phyloP scores from a whole-genome alignment of 2,797 vertebrate species.

The Typhlichthys eigenmanni region DNA sequence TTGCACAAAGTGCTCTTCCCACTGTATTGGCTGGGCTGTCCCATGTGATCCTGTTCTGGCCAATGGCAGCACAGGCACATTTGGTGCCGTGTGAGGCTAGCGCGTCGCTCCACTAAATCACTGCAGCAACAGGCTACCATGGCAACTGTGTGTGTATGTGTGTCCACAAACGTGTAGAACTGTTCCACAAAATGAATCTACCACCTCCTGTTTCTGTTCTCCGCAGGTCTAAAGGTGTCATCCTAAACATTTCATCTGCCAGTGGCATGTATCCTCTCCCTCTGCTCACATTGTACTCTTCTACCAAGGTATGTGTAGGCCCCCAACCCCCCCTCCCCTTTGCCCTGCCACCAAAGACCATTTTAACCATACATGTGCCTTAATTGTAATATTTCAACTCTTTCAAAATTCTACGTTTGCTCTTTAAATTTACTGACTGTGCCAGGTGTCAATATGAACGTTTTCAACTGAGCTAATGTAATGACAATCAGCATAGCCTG shows the following conservation, averaged over 20 bases:
- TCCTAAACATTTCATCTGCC: slow-evolving; percentile 85
- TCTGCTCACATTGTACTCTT: slow-evolving; percentile 82
- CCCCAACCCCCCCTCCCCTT: not conserved
- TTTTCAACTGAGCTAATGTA: no score
- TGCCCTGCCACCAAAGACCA: not conserved
- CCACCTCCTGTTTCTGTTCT: not conserved
- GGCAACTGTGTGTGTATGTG: slow-evolving; percentile 59
- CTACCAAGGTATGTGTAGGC: slow-evolving; percentile 73
- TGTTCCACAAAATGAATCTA: not conserved
- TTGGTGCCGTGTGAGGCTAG: slow-evolving; percentile 71
- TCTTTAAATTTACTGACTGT: not conserved
- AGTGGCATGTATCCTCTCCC: slow-evolving; percentile 75
- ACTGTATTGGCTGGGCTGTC: slow-evolving; percentile 56
- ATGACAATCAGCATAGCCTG: no score
- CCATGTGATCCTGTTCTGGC: slow-evolving; percentile 53
- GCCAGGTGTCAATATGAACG: no score
- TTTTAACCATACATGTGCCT: slow-evolving; percentile 29
- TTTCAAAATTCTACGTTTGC: not conserved
- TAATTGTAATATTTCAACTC: not conserved
- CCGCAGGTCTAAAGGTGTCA: slow-evolving; percentile 81
- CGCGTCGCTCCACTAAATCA: slow-evolving; percentile 70
- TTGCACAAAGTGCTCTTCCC: slow-evolving; percentile 72
- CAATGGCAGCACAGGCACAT: slow-evolving; percentile 70
- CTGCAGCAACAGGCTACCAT: slow-evolving; percentile 81
- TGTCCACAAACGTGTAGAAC: not conserved